Evolutionary conservation across 2,797 vertebrate species (phyloP).

Genomic region (Clarias fuscus): DNA sequence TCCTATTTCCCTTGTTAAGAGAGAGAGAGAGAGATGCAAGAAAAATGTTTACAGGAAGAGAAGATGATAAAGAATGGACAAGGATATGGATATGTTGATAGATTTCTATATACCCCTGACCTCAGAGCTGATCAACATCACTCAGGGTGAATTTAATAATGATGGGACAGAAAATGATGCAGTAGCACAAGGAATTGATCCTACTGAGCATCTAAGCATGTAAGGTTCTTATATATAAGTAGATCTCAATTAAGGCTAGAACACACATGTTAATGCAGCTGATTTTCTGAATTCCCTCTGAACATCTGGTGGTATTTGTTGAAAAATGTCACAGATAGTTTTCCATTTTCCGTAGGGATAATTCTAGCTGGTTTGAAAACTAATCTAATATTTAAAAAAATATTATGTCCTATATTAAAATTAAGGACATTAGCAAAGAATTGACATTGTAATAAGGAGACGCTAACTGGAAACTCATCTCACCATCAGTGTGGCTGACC

Average conservation of each 20-base stretch:
- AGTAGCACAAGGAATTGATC: background rate
- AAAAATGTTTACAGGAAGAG: background rate
- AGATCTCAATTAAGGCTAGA: background rate
- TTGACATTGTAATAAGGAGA: background rate
- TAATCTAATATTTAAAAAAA: background rate
- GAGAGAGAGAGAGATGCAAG: background rate
- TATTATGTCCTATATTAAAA: no score
- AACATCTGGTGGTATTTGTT: background rate
- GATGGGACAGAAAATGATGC: background rate
- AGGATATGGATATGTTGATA: background rate
- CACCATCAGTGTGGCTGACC: background rate
- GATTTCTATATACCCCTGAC: background rate
- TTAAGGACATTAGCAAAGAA: background rate
- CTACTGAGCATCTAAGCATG: background rate
- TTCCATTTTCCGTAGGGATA: background rate
- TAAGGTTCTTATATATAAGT: background rate
- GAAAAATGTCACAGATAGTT: background rate
- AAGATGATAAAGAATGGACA: background rate
- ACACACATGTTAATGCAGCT: background rate
- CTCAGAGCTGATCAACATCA: background rate
- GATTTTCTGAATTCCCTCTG: background rate
- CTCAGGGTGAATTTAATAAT: background rate
- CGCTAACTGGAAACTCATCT: background rate
- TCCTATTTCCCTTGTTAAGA: conserved; percentile 34
- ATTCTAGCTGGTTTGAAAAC: background rate